Conservation (phyloP, 2,888 invertebrate species). For the Drosophila borborema region DNA sequence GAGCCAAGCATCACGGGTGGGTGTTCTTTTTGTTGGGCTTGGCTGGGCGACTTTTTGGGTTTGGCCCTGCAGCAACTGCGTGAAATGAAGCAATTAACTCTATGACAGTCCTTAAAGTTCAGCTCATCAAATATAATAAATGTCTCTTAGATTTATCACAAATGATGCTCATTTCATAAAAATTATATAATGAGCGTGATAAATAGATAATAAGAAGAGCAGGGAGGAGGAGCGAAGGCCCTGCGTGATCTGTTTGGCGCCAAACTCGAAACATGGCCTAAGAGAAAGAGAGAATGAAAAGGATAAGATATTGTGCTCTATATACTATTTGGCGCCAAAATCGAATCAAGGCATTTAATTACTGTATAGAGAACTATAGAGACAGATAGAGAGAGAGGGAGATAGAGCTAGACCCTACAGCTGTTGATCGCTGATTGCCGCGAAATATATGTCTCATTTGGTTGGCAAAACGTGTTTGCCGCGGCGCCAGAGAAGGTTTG, state of each 20-base stretch:
- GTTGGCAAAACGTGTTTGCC: conserved; percentile 49
- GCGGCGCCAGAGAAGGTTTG: conserved; percentile 3
- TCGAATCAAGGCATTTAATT: conserved; percentile 61
- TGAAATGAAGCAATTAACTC: conserved; percentile 84
- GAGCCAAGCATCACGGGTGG: conserved; percentile 33
- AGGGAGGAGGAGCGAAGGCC: background rate
- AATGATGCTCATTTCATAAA: background rate
- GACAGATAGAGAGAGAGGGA: background rate
- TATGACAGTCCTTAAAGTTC: conserved; percentile 62
- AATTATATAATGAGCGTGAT: background rate
- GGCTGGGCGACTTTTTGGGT: conserved; percentile 35
- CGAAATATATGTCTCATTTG: conserved; percentile 72
- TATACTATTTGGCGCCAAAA: conserved; percentile 51
- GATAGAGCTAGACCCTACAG: conserved; percentile 29
- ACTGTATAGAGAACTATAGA: background rate
- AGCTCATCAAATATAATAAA: conserved; percentile 55
- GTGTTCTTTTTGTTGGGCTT: background rate
- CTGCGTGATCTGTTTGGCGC: conserved; percentile 36
- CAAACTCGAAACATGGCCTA: conserved; percentile 50
- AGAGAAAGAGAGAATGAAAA: background rate
- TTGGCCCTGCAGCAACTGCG: conserved; percentile 76
- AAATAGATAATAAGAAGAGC: background rate
- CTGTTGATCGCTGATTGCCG: conserved; percentile 69
- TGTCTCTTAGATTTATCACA: conserved; percentile 56
- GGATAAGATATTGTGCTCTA: too few species aligned